Base-by-base conservation (phyloP, 92 coral and sea anemone species). In the Porites rus region DNA sequence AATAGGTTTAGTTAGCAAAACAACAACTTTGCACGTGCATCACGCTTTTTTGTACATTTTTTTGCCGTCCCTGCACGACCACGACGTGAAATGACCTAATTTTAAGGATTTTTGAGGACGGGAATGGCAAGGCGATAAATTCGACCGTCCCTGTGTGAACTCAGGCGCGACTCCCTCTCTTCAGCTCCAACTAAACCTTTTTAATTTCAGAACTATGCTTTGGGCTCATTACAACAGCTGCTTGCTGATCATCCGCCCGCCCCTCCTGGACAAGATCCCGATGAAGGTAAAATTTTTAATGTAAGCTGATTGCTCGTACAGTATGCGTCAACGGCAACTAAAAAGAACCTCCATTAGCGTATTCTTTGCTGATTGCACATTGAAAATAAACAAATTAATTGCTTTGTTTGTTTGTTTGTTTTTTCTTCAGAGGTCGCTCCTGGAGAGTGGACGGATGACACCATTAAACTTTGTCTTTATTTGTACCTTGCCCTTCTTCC, bases 391-490 rank as follows among this genome's bases (percentile, higher is more conserved):
- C 60, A 10, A 13, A 9, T 54, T 10, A 56, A 56, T 5, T 56
- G 61, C 16, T 56, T 54, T 54, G 11, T 10, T 6, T 56, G 11
- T 56, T 56, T 56, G 16, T 56, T 56, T 56, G 16, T 56, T 21
- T 59, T 65, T 51, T 64, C 82, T 85, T 22, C 87, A 94, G 98
- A 90, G 71, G 74, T 90, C 10, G 93, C 91, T 31, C 88, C 88
- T 18, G 92, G 86, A 4, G 96, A 93, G 46, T 97, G 99, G 99
- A 93, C 99, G 1, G 99, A 97, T 17, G 99, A 97, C 18, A 88
- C 97, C 52, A 97, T 97, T 84, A 97, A 97, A 84, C 93, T 94
- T 53, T 95, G 99, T 77, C 88, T 97, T 76, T 97, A 97, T 90
- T 79, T 97, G 69, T 97, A 97, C 86, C 92, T 97, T 16, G 99